Base-by-base conservation (phyloP, 2,888 invertebrate genomes). In the Desoria tigrina region DNA sequence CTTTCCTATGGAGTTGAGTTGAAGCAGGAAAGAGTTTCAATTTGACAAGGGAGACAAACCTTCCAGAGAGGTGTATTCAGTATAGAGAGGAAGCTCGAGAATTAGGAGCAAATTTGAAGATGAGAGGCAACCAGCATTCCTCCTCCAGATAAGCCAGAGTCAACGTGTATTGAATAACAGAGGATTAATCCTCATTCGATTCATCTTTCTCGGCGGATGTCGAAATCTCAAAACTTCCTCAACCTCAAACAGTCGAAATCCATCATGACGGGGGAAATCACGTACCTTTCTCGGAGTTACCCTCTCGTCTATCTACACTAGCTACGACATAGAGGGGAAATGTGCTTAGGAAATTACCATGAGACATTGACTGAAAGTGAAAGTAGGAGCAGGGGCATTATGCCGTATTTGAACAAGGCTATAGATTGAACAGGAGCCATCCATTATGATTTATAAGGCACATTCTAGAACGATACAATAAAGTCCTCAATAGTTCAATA, bases 121-220 rank as follows among this genome's bases (percentile, higher is more conserved):
- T 51, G 51, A 51, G 51, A 51, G 51, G n/a, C n/a, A 26, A 16
- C 23, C 11, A 32, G 21, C 51, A 51, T 51, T 24, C 51, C 51
- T 26, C 24, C 37, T 28, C 24, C 59, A 59, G 26, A 42, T 27
- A 27, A 21, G 32, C 18, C 14, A 61, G 53, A 37, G 53, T 51
- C 53, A 61, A 61, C 61, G 61, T 61, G 61, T 11, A 53, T 53
- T 51, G 61, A 61, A 61, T 61, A 53, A 37, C 53, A 53, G 24
- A 51, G 11, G 26, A 61, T 51, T 53, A 51, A 53, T 61, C 37
- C 61, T 28, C 39, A 53, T 61, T 61, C 53, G 3, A 21, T 51
- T 51, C 51, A 51, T 24, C 51, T 18, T 6, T 18, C 16, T 16
- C 9, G n/a, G 6, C 4, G 21, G 26, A 51, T 51, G 51, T 51